phyloP scores from a whole-genome alignment of 2,888 invertebrate species.

The Agrypnus murinus region DNA sequence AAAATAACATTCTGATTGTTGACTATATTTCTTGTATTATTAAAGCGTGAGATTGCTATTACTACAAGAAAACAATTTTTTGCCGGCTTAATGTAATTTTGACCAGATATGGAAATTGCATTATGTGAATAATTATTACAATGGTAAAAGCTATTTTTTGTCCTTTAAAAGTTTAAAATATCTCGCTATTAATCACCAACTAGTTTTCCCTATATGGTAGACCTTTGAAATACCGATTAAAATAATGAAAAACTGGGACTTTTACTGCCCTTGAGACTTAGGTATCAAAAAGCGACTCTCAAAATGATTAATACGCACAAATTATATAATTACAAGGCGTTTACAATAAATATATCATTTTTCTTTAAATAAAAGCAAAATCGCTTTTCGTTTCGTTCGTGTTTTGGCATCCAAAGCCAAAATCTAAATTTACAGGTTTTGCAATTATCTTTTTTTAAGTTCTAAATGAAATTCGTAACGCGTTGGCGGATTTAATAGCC shows the following conservation, averaged over 20 bases:
- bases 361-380: neutral
- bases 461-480: neutral
- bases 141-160: conserved; percentile 26
- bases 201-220: conserved; percentile 37
- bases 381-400: neutral
- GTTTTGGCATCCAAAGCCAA: neutral
- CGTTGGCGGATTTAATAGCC: conserved; percentile 2
- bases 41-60: too few relatives aligned
- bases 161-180: neutral
- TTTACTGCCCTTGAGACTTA: conserved; percentile 1
- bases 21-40: too few relatives aligned
- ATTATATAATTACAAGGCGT: neutral
- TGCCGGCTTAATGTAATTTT: too few relatives aligned
- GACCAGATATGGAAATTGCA: neutral
- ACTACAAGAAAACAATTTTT: too few relatives aligned
- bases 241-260: conserved; percentile 25
- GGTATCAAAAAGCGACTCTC: conserved; percentile 8
- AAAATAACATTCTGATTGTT: too few relatives aligned
- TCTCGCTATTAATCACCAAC: conserved; percentile 33
- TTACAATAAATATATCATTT: neutral
- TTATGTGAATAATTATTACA: conserved; percentile 19
- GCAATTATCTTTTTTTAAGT: neutral
- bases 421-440: conserved; percentile 9
- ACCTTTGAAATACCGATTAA: conserved; percentile 26
- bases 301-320: too few relatives aligned